Evolutionary conservation across 2,888 invertebrate species (phyloP).

Genomic region (Acanthopleura granulata): DNA sequence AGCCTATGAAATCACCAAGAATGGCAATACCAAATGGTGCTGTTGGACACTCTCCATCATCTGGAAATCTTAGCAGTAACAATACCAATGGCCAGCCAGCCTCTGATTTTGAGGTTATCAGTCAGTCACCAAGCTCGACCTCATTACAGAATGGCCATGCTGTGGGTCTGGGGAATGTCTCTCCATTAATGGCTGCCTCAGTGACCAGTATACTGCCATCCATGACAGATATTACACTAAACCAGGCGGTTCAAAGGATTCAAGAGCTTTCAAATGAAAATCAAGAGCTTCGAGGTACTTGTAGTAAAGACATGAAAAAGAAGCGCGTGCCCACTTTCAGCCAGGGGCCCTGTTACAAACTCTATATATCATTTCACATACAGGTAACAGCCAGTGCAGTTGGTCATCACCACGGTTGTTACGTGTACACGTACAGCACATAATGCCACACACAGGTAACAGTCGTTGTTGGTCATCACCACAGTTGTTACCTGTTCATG

Average conservation of each 20-base stretch:
- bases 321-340: no score
- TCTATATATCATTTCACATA: not conserved
- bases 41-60: not conserved
- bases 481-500: no score
- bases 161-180: constrained; percentile 19
- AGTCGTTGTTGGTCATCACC: no score
- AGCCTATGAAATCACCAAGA: no score
- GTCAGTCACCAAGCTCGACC: not conserved
- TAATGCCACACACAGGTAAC: no score
- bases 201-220: constrained; percentile 34
- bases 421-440: no score
- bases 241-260: constrained; percentile 49
- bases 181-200: constrained; percentile 26
- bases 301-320: no score
- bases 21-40: not conserved
- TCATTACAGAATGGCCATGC: not conserved
- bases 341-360: no score
- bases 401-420: not conserved
- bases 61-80: not conserved
- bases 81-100: constrained; percentile 14
- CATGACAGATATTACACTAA: constrained; percentile 50
- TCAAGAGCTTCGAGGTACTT: constrained; percentile 47
- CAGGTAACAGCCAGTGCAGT: not conserved
- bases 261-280: constrained; percentile 55
- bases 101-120: constrained; percentile 25